phyloP scores from a whole-genome alignment of 2,888 invertebrate species.

The Lithophane semibrunnea region DNA sequence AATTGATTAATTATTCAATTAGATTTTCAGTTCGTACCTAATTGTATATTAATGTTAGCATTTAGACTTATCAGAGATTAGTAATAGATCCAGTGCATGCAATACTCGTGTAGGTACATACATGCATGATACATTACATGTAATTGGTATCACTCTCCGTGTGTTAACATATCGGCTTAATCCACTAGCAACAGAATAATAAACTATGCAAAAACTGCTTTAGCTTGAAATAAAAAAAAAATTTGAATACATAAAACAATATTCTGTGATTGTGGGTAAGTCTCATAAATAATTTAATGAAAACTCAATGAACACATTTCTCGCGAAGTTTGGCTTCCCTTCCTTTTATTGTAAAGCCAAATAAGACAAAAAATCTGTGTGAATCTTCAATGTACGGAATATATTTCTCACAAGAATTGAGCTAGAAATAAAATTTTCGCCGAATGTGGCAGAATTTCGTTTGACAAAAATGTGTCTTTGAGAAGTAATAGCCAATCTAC shows the following conservation, averaged over 20 bases:
- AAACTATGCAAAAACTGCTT: background rate
- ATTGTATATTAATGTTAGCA: slow-evolving; percentile 57
- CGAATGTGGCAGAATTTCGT: slow-evolving; percentile 19
- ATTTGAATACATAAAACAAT: background rate
- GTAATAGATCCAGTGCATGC: slow-evolving; percentile 38
- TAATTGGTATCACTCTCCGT: background rate
- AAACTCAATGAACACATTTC: slow-evolving; percentile 29
- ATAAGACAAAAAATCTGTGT: slow-evolving; percentile 38
- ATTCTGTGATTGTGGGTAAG: slow-evolving; percentile 1
- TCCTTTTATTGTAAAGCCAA: slow-evolving; percentile 20
- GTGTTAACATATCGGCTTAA: slow-evolving; percentile 11
- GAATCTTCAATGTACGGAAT: slow-evolving; percentile 44
- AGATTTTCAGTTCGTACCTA: slow-evolving; percentile 48
- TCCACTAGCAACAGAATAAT: background rate
- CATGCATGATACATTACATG: slow-evolving; percentile 3
- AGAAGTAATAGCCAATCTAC: slow-evolving; percentile 36
- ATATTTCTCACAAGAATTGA: slow-evolving; percentile 42
- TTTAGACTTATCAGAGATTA: slow-evolving; percentile 56
- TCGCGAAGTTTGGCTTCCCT: background rate
- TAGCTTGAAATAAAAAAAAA: background rate
- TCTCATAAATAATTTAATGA: slow-evolving; percentile 38
- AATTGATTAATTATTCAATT: slow-evolving; percentile 57
- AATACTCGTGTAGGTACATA: slow-evolving; percentile 7
- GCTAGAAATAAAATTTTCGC: slow-evolving; percentile 21
- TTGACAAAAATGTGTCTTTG: slow-evolving; percentile 19